Evolutionary conservation across 2,888 invertebrate species (phyloP), one percentile per base, ranked within the genome.

Genomic region (Oeneis ivallda): DNA sequence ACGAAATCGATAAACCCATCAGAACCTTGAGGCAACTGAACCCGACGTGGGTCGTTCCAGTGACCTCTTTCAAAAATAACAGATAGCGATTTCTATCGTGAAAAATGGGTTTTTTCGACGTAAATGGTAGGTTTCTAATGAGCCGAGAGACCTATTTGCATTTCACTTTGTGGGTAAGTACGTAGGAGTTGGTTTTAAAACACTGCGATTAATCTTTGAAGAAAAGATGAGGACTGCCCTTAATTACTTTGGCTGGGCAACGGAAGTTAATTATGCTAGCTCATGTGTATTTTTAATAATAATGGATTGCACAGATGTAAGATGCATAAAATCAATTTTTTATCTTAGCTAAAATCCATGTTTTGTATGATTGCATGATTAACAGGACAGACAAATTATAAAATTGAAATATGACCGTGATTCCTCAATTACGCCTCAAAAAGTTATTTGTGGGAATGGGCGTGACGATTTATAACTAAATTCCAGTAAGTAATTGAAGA

Each of bases 161-260:
- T 62, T 62, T 65, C 53, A 62, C 65, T 65, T 59, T 37, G 49
- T 37, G 15, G 15, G 15, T 54, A 26, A 56, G 59, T 64, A 62
- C 57, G 58, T 49, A 53, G 13, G 54, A 41, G 26, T 47, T 19
- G 19, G 62, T 62, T 67, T 54, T 65, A 62, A 64, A 63, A 65
- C 61, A 62, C 65, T 41, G 64, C 65, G 45, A 67, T 69, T 58
- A 65, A 67, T 65, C 67, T 67, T 62, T 45, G 56, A 52, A 50
- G 65, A 64, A 49, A 26, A 9, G 8, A 13, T 8, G 56, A 6
- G n/a, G 39, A 17, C 45, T 67, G 54, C 60, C 65, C 69, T 65
- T 65, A 67, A 69, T 69, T 69, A 69, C 43, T 43, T 62, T 60
- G 50, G 64, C 26, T 41, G 39, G 19, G 60, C 52, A 17, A 57